These are phyloP conservation scores for Cenopis cana DNA, from an alignment of 2,888 invertebrate species.

Conservation along the genomic window DNA sequence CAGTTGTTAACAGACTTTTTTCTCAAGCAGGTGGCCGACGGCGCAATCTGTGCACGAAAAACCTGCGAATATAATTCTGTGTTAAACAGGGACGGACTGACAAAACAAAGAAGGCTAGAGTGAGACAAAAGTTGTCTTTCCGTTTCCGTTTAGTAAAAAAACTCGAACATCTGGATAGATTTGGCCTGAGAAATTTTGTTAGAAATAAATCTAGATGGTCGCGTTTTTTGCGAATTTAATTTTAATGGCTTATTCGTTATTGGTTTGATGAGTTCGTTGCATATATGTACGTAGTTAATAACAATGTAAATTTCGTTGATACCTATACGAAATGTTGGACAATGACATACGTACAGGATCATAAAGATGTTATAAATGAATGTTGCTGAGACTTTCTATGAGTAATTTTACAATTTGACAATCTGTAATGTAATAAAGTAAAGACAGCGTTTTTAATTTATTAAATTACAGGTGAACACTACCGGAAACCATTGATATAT, in stretches of 20 bases:
- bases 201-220: constrained; percentile 40
- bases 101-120: constrained; percentile 47
- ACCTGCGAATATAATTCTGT: constrained; percentile 69
- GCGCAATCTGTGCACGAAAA: constrained; percentile 76
- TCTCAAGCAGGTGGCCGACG: constrained; percentile 70
- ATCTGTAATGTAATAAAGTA: too few species aligned
- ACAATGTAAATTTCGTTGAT: constrained; percentile 18
- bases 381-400: too few species aligned
- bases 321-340: constrained; percentile 1
- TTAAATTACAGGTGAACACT: background rate
- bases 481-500: background rate
- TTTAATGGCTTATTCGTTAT: constrained; percentile 37
- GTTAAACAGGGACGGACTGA: constrained; percentile 47
- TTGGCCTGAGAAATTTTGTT: constrained; percentile 51
- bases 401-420: too few species aligned
- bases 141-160: constrained; percentile 82
- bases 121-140: constrained; percentile 67
- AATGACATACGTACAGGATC: background rate
- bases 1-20: constrained; percentile 70
- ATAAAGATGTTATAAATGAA: background rate
- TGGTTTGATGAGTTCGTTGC: constrained; percentile 22
- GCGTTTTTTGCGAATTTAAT: constrained; percentile 19
- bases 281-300: constrained; percentile 1
- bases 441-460: too few species aligned
- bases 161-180: constrained; percentile 76